These are phyloP conservation scores for Coturnix japonica DNA, from an alignment of 2,113 vertebrate genomes.

Conservation along the genomic window DNA sequence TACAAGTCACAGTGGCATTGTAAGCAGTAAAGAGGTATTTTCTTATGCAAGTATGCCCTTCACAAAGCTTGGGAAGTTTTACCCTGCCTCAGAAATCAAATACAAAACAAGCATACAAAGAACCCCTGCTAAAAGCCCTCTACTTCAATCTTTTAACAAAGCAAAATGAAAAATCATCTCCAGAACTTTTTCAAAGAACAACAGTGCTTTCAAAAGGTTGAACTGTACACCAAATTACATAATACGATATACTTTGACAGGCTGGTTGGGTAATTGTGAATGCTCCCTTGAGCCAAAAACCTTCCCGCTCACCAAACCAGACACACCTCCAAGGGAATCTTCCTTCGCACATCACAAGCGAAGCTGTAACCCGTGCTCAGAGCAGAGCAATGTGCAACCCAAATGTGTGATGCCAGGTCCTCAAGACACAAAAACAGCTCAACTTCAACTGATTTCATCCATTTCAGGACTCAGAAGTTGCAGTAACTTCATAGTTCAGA, in stretches of 20 bases:
- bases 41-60: conserved; percentile 21
- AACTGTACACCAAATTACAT: conserved; percentile 1
- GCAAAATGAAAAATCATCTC: not conserved
- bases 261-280: not conserved
- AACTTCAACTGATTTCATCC: not conserved
- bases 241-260: not conserved
- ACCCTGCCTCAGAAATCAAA: conserved; percentile 45
- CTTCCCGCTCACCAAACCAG: conserved; percentile 19
- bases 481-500: not conserved
- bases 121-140: not conserved
- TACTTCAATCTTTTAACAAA: not conserved
- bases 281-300: conserved; percentile 30
- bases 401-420: fast-evolving
- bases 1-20: not conserved
- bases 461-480: not conserved
- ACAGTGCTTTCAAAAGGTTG: not conserved
- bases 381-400: not conserved
- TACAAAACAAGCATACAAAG: not conserved
- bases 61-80: conserved; percentile 30
- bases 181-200: not conserved
- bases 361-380: fast-evolving
- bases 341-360: not conserved
- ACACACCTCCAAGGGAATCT: not conserved
- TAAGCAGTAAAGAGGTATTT: not conserved
- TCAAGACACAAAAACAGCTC: not conserved